A percentile compares a stretch with the other conserved stretches of the same genome.
These are phyloP conservation scores for Synanthedon myopaeformis DNA, from an alignment of 2,888 invertebrate species.

Conservation along the genomic window DNA sequence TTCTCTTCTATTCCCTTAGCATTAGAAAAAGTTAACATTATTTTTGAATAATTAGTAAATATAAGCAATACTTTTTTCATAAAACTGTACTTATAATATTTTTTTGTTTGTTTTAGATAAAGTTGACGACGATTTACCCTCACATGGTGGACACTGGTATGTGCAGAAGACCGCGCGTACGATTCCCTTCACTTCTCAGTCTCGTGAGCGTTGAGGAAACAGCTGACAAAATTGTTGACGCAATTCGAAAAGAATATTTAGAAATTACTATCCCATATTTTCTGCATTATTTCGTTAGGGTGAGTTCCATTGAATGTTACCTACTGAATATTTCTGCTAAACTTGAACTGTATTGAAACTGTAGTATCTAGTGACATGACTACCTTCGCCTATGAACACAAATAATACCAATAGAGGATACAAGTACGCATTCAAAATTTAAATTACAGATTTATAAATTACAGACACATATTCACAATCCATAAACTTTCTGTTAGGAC, in stretches of 20 bases:
- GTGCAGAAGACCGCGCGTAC: constrained; percentile 77
- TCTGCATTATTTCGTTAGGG: constrained; percentile 63
- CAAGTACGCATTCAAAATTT: too few species aligned
- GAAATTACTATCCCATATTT: constrained; percentile 74
- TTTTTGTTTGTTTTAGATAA: constrained; percentile 56
- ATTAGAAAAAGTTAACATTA: too few species aligned
- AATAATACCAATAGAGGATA: too few species aligned
- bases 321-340: neutral
- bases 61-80: too few species aligned
- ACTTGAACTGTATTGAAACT: neutral
- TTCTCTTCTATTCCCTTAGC: too few species aligned
- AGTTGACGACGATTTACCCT: constrained; percentile 86
- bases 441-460: too few species aligned
- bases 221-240: constrained; percentile 74
- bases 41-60: too few species aligned
- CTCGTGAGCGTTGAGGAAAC: constrained; percentile 72
- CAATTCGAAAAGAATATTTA: constrained; percentile 71
- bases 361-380: too few species aligned
- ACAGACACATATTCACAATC: too few species aligned
- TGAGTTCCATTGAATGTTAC: constrained; percentile 19
- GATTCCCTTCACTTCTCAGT: constrained; percentile 73
- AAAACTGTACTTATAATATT: too few species aligned
- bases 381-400: too few species aligned
- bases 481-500: too few species aligned
- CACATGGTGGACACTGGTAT: constrained; percentile 89